Base-by-base conservation (phyloP, 2,797 vertebrate genomes). In the Brachyalestes nurse region DNA sequence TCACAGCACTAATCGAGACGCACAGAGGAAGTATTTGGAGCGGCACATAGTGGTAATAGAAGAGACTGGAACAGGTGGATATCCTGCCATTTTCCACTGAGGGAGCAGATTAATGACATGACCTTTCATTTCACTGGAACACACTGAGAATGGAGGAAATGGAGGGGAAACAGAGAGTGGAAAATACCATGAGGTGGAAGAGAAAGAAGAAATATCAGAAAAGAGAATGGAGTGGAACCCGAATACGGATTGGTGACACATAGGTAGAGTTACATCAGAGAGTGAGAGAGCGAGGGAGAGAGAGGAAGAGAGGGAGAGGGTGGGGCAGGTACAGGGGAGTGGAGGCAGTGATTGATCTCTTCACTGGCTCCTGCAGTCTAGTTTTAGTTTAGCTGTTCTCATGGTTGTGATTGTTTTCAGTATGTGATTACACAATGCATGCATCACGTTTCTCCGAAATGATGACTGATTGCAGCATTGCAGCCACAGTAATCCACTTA, bases 401-500 rank as follows among this genome's bases (percentile, higher is more conserved):
- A 1, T 49, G 81, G 76, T 79, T 80, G 45, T 57, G 83, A 82
- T 86, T 84, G 84, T 80, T 82, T 85, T 89, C 83, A 80, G 58
- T 60, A 70, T 86, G 80, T 85, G 62, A 75, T 75, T 86, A 86
- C 88, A 86, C 85, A 89, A 88, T 83, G 88, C 87, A 88, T 90
- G 90, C 90, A 89, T 91, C 91, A 87, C 87, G 88, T 87, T 90
- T 85, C 86, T 84, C 85, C 86, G 85, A 88, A 92, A 94, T 85
- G 88, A 92, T 90, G 92, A 95, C 91, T 91, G 92, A 94, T 92
- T 86, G 89, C 89, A 81, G 87, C 86, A 88, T 90, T 86, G 83
- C 88, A 90, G 89, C 90, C 88, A 91, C 87, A 88, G 89, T 93
- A 93, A 93, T 93, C 92, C 87, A 85, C 89, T 93, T 93, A 91